Evolutionary conservation across 2,888 invertebrate genomes (phyloP).

Genomic region (Panorpa germanica): DNA sequence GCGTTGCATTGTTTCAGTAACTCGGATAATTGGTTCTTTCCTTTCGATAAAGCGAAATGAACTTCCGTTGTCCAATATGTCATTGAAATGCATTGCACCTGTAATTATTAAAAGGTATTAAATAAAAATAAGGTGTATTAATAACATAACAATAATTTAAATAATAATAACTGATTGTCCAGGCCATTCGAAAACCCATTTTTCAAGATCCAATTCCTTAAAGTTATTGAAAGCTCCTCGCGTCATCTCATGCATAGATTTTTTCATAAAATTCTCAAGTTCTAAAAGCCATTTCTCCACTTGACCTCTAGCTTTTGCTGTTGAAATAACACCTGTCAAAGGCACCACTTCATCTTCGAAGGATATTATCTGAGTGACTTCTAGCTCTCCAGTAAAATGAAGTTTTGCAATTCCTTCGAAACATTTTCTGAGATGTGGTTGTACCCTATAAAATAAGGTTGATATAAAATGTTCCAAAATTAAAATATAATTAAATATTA

Average conservation of each 20-base stretch:
- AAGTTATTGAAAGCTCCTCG: conserved; percentile 54
- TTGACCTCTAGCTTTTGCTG: conserved; percentile 74
- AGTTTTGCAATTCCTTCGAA: conserved; percentile 86
- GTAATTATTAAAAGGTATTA: too few relatives aligned
- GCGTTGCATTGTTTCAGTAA: conserved; percentile 53
- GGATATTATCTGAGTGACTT: conserved; percentile 77
- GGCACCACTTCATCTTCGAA: conserved; percentile 62
- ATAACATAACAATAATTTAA: conserved; percentile 2
- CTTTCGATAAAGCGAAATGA: conserved; percentile 64
- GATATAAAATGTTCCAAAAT: too few relatives aligned
- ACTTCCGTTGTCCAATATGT: conserved; percentile 84
- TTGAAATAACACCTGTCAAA: conserved; percentile 59
- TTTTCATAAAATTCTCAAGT: conserved; percentile 71
- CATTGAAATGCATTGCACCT: conserved; percentile 64
- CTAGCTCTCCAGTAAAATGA: conserved; percentile 67
- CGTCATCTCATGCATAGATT: conserved; percentile 61
- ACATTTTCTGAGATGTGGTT: conserved; percentile 91
- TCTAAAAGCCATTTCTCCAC: conserved; percentile 93
- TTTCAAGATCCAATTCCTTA: conserved; percentile 35
- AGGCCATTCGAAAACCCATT: conserved; percentile 85
- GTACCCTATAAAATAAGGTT: too few relatives aligned
- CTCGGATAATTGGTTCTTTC: too few relatives aligned
- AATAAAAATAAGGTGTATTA: conserved; percentile 4
- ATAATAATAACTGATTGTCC: conserved; percentile 51
- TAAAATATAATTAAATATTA: too few relatives aligned